Conservation (phyloP, 1,140 invertebrate species). For the Colletes latitarsis region DNA sequence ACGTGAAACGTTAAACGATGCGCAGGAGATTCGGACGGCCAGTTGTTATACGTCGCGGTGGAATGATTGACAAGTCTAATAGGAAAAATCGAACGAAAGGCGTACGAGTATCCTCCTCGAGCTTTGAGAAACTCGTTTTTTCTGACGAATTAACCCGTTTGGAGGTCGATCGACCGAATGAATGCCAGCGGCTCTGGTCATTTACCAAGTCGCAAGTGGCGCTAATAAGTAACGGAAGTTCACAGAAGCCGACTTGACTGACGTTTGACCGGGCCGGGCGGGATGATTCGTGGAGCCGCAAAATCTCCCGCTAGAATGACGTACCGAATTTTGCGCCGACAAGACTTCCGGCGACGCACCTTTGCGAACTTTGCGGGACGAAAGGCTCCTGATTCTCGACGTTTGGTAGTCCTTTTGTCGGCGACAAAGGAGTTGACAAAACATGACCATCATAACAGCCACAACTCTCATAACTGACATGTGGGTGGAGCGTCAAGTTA, state of each 20-base stretch:
- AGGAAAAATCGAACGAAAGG: no score
- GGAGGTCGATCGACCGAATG: no score
- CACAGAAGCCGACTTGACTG: conserved; percentile 10
- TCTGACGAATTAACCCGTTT: no score
- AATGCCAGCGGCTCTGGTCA: no score
- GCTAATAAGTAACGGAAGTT: background rate
- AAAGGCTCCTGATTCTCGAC: conserved; percentile 34
- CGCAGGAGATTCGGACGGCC: no score
- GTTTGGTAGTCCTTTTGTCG: conserved; percentile 59
- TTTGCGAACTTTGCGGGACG: background rate
- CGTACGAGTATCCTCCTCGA: no score
- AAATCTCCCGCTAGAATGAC: conserved; percentile 59
- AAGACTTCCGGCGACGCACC: conserved; percentile 66
- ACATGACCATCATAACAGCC: conserved; percentile 77
- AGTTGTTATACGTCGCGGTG: no score
- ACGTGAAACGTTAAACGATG: background rate
- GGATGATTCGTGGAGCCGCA: no score
- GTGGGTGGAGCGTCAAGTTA: conserved; percentile 61
- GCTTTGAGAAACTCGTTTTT: no score
- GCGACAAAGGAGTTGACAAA: conserved; percentile 79
- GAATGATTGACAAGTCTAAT: no score
- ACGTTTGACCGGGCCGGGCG: background rate
- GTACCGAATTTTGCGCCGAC: conserved; percentile 72
- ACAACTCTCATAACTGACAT: conserved; percentile 69
- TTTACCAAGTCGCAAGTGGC: background rate